phyloP scores from a whole-genome alignment of 2,888 invertebrate genomes.

The Meiosimyza platycephala region DNA sequence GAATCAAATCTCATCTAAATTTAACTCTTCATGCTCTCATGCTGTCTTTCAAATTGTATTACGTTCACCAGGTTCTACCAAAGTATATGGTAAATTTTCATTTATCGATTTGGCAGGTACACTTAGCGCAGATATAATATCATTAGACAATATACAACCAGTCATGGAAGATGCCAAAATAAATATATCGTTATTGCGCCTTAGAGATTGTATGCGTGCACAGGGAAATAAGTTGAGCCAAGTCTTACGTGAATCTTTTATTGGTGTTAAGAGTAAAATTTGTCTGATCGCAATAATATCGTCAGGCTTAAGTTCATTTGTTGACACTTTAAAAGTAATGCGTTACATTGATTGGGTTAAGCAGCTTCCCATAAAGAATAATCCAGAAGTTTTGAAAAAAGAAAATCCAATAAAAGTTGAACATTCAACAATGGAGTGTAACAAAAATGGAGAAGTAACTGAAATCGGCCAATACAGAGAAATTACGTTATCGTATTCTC shows the following conservation, averaged over 20 bases:
- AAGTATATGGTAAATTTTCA: constrained; percentile 97
- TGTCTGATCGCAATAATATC: constrained; percentile 99
- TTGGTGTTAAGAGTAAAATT: constrained; percentile 96
- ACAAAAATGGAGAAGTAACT: constrained; percentile 71
- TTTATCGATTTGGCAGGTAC: constrained; percentile 96
- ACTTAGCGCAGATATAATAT: constrained; percentile 99
- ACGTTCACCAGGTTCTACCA: constrained; percentile 79
- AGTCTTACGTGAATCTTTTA: constrained; percentile 96
- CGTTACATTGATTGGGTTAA: constrained; percentile 98
- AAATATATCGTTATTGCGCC: constrained; percentile 83
- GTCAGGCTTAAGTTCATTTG: constrained; percentile 95
- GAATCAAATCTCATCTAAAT: constrained; percentile 96
- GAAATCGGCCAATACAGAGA: constrained; percentile 90
- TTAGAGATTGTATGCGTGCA: constrained; percentile 98
- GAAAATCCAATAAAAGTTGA: constrained; percentile 66
- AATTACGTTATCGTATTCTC: constrained; percentile 76
- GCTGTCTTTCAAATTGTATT: constrained; percentile 98
- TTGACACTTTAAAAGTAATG: constrained; percentile 97
- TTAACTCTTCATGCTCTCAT: constrained; percentile 98
- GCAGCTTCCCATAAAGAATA: constrained; percentile 89
- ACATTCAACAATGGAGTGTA: constrained; percentile 39
- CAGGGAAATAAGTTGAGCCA: constrained; percentile 95
- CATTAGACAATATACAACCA: constrained; percentile 94
- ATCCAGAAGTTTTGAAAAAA: constrained; percentile 70
- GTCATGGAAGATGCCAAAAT: constrained; percentile 71